Percentiles rank a stretch among this genome's conserved stretches.
Evolutionary conservation across 2,888 invertebrate species (phyloP).

Genomic region (Harpagoxenus sublaevis): DNA sequence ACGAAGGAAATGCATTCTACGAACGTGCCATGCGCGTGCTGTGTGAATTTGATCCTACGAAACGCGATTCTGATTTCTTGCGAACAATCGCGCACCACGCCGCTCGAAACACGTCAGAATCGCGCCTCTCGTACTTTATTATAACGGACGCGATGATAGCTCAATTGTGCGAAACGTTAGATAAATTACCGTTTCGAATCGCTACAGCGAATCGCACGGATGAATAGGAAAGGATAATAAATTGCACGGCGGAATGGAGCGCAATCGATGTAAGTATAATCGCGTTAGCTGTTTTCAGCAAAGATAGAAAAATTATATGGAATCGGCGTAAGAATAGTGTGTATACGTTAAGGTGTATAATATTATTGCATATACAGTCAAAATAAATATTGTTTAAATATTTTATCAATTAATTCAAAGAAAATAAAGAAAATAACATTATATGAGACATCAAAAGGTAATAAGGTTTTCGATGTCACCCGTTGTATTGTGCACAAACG

Average conservation of each 20-base stretch:
- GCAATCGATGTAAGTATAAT: constrained; percentile 45
- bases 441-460: background rate
- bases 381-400: background rate
- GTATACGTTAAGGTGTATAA: background rate
- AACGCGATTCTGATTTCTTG: constrained; percentile 55
- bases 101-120: constrained; percentile 20
- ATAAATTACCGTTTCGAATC: constrained; percentile 54
- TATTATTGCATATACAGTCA: background rate
- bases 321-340: background rate
- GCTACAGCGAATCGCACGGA: constrained; percentile 38
- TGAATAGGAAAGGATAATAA: constrained; percentile 40
- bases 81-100: constrained; percentile 1
- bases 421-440: background rate
- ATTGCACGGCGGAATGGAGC: constrained; percentile 28
- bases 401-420: background rate
- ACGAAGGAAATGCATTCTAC: constrained; percentile 17
- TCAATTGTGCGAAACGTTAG: constrained; percentile 56
- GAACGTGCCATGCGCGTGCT: constrained; percentile 52
- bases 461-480: constrained; percentile 62
- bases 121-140: constrained; percentile 40
- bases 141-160: constrained; percentile 53
- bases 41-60: constrained; percentile 44
- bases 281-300: constrained; percentile 19
- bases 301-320: background rate
- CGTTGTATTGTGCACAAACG: constrained; percentile 62